Conservation (phyloP, 2,113 vertebrate species). For the Gila orcuttii region DNA sequence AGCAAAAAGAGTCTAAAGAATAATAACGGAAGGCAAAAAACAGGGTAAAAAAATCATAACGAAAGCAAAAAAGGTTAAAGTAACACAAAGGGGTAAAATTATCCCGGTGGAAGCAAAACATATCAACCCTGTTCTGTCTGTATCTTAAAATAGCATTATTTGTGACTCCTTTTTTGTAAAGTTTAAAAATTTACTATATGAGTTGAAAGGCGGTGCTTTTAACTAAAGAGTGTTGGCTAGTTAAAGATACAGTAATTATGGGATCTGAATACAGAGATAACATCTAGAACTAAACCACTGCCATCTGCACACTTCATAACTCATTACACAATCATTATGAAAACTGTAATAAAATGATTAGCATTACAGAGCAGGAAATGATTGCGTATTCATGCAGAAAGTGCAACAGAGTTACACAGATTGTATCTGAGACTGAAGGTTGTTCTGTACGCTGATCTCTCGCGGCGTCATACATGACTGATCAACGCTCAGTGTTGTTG, state of each 20-base stretch:
- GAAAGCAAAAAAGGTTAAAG: too few relatives aligned
- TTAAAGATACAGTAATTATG: background rate
- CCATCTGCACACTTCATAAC: background rate
- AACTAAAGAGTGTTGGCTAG: background rate
- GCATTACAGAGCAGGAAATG: slow-evolving; percentile 3
- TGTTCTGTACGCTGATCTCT: background rate
- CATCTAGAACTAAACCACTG: background rate
- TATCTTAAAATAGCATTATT: background rate
- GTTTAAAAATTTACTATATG: background rate
- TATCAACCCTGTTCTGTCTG: background rate
- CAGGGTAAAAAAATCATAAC: too few relatives aligned
- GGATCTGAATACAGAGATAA: background rate
- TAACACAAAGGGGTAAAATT: too few relatives aligned
- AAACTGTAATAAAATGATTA: slow-evolving; percentile 1
- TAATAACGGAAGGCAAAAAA: too few relatives aligned
- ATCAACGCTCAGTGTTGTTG: too few relatives aligned
- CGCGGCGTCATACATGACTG: background rate
- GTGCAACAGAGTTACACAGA: background rate
- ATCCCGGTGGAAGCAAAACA: too few relatives aligned
- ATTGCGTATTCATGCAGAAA: slow-evolving; percentile 1
- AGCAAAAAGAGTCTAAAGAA: too few relatives aligned
- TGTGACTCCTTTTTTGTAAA: background rate
- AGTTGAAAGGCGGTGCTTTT: too few relatives aligned
- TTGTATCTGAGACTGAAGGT: background rate
- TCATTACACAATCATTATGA: slow-evolving; percentile 26